These are phyloP conservation scores for Bombus balteatus DNA, from an alignment of 1,140 invertebrate species.

Conservation along the genomic window DNA sequence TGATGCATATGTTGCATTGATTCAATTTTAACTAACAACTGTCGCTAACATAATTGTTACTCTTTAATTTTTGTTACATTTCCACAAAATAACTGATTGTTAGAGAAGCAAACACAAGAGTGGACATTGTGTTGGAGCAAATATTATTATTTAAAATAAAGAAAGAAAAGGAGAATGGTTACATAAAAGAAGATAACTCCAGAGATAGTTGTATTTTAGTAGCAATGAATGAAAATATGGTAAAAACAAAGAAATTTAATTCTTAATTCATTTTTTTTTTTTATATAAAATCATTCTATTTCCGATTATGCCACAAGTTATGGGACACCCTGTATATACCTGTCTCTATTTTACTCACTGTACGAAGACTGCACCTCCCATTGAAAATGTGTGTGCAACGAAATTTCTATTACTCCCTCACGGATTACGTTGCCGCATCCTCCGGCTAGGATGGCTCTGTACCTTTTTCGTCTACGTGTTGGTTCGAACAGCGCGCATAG, in stretches of 20 bases:
- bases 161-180: not conserved
- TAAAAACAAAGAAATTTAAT: not conserved
- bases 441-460: constrained; percentile 15
- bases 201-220: not conserved
- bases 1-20: no score
- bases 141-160: not conserved
- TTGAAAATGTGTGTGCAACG: not conserved
- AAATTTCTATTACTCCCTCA: not conserved
- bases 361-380: not conserved
- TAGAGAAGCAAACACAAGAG: no score
- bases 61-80: no score
- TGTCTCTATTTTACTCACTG: not conserved
- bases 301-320: not conserved
- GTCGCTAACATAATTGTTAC: not conserved
- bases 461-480: constrained; percentile 41
- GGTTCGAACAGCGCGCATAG: constrained; percentile 19
- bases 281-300: no score
- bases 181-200: no score
- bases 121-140: not conserved
- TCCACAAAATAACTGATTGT: no score
- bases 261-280: not conserved
- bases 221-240: not conserved
- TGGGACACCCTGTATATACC: not conserved
- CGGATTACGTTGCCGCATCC: constrained; percentile 20
- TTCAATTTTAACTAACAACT: not conserved